Percentiles rank a stretch among this genome's conserved stretches.
phyloP scores from a whole-genome alignment of 2,113 vertebrate species.

The Cyprinus carpio region DNA sequence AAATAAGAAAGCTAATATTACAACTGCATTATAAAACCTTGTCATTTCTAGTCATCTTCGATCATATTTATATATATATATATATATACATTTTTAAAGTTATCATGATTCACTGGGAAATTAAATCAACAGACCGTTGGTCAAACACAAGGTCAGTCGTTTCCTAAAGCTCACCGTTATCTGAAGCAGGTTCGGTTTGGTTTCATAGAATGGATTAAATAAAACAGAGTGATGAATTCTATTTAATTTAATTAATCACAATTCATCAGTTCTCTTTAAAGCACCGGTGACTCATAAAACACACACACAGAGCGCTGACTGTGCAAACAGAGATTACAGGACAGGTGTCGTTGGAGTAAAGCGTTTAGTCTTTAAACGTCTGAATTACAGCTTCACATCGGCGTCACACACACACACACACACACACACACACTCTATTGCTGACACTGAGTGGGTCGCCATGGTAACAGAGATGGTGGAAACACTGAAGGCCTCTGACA shows the following conservation, averaged over 20 bases:
- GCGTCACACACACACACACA: constrained; percentile 36
- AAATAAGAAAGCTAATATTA: too few species aligned
- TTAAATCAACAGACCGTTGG: too few species aligned
- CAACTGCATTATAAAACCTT: too few species aligned
- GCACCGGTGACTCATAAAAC: constrained; percentile 7
- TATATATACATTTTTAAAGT: too few species aligned
- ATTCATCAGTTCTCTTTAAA: constrained; percentile 11
- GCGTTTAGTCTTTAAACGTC: constrained; percentile 35
- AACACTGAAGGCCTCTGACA: constrained; percentile 50
- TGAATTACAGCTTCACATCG: constrained; percentile 45
- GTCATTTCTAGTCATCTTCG: too few species aligned
- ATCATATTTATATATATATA: too few species aligned
- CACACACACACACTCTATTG: constrained; percentile 57
- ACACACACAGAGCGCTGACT: not conserved
- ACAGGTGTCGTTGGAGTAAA: constrained; percentile 21
- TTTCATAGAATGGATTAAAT: not conserved
- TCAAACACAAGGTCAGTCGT: too few species aligned
- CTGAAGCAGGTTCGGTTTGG: not conserved
- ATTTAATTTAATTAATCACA: constrained; percentile 17
- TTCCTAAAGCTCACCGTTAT: not conserved
- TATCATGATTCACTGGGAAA: too few species aligned
- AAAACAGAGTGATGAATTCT: constrained; percentile 10
- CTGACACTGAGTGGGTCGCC: constrained; percentile 53
- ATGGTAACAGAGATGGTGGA: constrained; percentile 54
- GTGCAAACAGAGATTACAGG: not conserved